phyloP scores from a whole-genome alignment of 2,888 invertebrate species.

The Ariolimax columbianus region DNA sequence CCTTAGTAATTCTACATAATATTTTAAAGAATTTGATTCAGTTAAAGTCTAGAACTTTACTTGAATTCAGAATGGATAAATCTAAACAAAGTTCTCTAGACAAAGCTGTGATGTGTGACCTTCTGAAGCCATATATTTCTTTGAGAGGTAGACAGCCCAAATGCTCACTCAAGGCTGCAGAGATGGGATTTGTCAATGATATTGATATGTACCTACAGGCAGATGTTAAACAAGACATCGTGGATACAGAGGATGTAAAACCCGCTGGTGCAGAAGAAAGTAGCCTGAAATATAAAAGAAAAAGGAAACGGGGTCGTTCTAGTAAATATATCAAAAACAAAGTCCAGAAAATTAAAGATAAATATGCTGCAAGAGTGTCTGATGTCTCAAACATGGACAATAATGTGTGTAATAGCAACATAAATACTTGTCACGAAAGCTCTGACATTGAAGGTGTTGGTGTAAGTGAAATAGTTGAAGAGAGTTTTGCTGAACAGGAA shows the following conservation, averaged over 20 bases:
- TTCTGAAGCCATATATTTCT: conserved; percentile 57
- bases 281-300: background rate
- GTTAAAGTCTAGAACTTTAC: conserved; percentile 31
- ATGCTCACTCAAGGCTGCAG: conserved; percentile 42
- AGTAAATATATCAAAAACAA: conserved; percentile 18
- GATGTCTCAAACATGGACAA: background rate
- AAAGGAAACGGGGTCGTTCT: conserved; percentile 20
- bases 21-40: conserved; percentile 19
- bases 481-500: background rate
- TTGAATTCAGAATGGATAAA: background rate
- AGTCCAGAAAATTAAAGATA: conserved; percentile 11
- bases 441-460: background rate
- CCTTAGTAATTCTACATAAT: conserved; percentile 27
- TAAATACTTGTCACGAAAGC: background rate
- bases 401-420: background rate
- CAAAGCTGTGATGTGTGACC: conserved; percentile 49
- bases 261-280: background rate
- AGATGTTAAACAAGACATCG: background rate
- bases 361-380: background rate
- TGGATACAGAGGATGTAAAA: conserved; percentile 3
- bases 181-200: conserved; percentile 41
- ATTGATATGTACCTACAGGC: conserved; percentile 27
- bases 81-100: conserved; percentile 19
- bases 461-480: conserved; percentile 16
- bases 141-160: conserved; percentile 53